phyloP scores from a whole-genome alignment of 2,797 vertebrate genomes.

The Platalea minor region DNA sequence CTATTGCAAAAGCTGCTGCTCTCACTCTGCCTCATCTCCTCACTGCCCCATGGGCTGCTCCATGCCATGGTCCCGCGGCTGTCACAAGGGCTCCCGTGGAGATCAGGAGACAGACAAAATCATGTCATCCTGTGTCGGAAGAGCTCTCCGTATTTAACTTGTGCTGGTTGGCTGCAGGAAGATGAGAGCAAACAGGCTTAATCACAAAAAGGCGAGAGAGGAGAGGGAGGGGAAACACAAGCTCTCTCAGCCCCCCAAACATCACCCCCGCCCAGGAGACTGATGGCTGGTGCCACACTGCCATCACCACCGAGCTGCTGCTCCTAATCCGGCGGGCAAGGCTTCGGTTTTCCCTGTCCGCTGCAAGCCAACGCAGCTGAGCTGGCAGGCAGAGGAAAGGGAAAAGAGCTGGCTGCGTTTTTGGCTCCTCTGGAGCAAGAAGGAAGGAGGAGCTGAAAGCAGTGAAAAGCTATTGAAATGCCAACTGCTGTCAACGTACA shows the following conservation, averaged over 20 bases:
- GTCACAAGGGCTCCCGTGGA: neutral
- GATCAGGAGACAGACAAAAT: neutral
- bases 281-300: rapidly evolving
- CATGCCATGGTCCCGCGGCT: rapidly evolving
- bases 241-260: rapidly evolving
- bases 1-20: neutral
- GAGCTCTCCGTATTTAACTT: neutral
- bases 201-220: neutral
- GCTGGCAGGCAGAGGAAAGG: neutral
- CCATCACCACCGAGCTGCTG: neutral
- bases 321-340: rapidly evolving
- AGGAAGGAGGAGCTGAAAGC: constrained; percentile 3
- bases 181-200: neutral
- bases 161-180: neutral
- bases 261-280: rapidly evolving
- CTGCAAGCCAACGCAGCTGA: neutral
- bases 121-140: neutral
- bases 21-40: neutral
- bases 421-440: neutral
- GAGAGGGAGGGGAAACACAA: neutral
- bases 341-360: neutral
- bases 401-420: neutral
- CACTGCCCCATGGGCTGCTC: neutral
- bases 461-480: neutral
- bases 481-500: neutral